phyloP scores from a whole-genome alignment of 2,797 vertebrate species.

The Myotis planiceps region DNA sequence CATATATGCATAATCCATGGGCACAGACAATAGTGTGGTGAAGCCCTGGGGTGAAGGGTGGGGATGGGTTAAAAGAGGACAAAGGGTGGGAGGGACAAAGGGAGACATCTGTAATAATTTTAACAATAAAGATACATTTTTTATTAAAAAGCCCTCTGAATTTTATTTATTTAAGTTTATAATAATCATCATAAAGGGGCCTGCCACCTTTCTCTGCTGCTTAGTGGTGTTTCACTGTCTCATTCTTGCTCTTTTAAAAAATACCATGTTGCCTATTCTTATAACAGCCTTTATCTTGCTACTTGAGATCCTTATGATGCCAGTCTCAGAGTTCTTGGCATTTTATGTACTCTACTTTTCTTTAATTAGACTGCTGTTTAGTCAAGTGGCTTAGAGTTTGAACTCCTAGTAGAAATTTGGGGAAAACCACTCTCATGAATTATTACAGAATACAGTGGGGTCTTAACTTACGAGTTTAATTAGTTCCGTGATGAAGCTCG shows the following conservation, averaged over 20 bases:
- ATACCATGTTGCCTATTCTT: not conserved
- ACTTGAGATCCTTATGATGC: not conserved
- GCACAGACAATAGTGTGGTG: no score
- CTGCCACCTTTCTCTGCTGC: not conserved
- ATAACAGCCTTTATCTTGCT: not conserved
- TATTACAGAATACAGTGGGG: not conserved
- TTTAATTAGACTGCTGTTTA: not conserved
- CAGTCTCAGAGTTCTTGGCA: not conserved
- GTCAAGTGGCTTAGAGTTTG: not conserved
- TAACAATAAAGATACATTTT: no score
- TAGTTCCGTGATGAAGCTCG: no score
- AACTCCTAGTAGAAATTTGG: not conserved
- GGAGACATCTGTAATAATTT: no score
- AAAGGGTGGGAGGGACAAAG: no score
- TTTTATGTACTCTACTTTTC: not conserved
- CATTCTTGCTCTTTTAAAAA: not conserved
- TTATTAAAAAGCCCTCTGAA: not conserved
- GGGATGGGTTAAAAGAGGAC: no score
- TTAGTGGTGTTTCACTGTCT: not conserved
- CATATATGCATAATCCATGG: no score
- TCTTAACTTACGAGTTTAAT: no score
- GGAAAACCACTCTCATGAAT: not conserved
- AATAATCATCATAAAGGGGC: not conserved
- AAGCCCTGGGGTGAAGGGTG: no score
- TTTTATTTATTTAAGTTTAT: not conserved